Percentiles rank a stretch among this genome's conserved stretches.
These are phyloP conservation scores for Neodiprion lecontei DNA, from an alignment of 1,140 invertebrate species.

Conservation along the genomic window DNA sequence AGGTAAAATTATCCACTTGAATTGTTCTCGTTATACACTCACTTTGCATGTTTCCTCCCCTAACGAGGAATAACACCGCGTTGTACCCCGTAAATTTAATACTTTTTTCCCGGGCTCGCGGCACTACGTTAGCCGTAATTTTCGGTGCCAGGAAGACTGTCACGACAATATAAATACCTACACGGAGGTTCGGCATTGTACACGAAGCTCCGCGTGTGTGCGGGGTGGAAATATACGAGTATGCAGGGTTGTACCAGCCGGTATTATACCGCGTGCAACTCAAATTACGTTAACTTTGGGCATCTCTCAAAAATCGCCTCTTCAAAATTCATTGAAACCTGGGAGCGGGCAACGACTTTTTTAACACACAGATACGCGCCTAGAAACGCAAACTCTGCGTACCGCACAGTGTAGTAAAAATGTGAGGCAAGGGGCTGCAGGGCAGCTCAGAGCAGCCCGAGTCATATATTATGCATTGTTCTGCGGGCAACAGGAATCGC, in stretches of 20 bases:
- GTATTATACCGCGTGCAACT: background rate
- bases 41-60: too few relatives aligned
- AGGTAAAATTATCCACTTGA: background rate
- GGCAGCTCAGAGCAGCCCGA: background rate
- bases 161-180: too few relatives aligned
- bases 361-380: background rate
- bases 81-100: slow-evolving; percentile 4
- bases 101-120: background rate
- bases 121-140: background rate
- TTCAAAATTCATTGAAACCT: background rate
- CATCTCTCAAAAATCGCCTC: background rate
- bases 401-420: background rate
- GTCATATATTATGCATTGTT: slow-evolving; percentile 5
- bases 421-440: background rate
- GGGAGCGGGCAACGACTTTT: background rate
- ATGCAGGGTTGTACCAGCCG: too few relatives aligned
- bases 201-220: too few relatives aligned
- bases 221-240: too few relatives aligned
- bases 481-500: background rate
- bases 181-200: too few relatives aligned
- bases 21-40: background rate
- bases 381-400: background rate
- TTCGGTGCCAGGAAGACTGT: background rate
- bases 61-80: background rate
- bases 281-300: background rate